Percentiles rank a stretch among this genome's conserved stretches.
Evolutionary conservation across 2,888 invertebrate species (phyloP).

Genomic region (Tetanocera ferruginea): DNA sequence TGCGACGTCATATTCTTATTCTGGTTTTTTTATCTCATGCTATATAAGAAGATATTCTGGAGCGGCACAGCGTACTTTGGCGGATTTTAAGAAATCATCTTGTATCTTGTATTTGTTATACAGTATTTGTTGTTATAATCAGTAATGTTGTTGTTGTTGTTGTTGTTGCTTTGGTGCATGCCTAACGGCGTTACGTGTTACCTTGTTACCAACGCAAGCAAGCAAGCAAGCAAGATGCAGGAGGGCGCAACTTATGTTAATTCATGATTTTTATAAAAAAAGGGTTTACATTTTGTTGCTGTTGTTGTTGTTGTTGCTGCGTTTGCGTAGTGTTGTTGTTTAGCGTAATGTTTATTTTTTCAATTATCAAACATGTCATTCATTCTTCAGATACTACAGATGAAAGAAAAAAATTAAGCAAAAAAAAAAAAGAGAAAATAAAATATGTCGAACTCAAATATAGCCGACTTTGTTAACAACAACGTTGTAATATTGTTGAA

Average conservation of each 20-base stretch:
- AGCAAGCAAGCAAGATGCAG: no score
- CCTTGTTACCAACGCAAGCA: no score
- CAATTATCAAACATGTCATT: slow-evolving; percentile 26
- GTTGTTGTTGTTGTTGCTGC: not conserved
- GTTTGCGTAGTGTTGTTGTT: not conserved
- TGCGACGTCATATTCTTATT: not conserved
- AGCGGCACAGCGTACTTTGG: not conserved
- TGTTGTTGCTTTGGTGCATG: not conserved
- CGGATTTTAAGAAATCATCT: not conserved
- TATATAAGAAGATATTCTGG: not conserved
- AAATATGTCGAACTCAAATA: no score
- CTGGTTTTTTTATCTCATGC: not conserved
- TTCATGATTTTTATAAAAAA: not conserved
- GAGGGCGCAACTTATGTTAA: not conserved
- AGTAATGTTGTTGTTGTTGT: not conserved
- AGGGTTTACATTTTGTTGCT: not conserved
- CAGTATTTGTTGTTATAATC: not conserved
- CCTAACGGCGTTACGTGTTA: slow-evolving; percentile 20
- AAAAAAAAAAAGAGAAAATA: no score
- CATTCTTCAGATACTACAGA: slow-evolving; percentile 7
- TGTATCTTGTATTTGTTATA: not conserved
- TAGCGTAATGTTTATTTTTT: slow-evolving; percentile 14
- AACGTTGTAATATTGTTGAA: no score
- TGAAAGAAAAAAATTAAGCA: not conserved
- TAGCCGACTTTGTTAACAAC: no score